Percentiles rank a stretch among this genome's conserved stretches.
Evolutionary conservation across 2,888 invertebrate species (phyloP).

Genomic region (Hirtodrosophila confusa): DNA sequence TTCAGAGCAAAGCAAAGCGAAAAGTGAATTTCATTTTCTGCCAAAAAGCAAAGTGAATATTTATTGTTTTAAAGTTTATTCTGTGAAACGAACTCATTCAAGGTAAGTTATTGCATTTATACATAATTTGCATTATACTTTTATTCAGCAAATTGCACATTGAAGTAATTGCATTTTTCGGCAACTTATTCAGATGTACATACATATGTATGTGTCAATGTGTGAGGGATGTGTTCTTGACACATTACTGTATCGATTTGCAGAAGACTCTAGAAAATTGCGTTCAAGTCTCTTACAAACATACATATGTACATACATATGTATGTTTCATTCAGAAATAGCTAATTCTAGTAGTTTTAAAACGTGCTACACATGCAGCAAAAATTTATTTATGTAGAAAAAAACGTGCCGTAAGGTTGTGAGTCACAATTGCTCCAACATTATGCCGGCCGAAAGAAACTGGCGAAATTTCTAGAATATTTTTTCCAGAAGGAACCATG

Average conservation of each 20-base stretch:
- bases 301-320: too few relatives aligned
- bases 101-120: conserved; percentile 59
- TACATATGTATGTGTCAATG: conserved; percentile 1
- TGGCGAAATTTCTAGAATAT: conserved; percentile 39
- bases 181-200: neutral
- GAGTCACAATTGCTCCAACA: conserved; percentile 27
- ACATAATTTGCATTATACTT: neutral
- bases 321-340: conserved; percentile 33
- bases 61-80: conserved; percentile 53
- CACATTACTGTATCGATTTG: conserved; percentile 50
- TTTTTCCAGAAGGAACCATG: neutral
- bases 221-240: conserved; percentile 38
- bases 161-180: neutral
- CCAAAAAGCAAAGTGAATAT: conserved; percentile 49
- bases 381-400: neutral
- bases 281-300: too few relatives aligned
- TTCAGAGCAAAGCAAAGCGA: conserved; percentile 24
- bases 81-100: conserved; percentile 58
- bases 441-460: conserved; percentile 24
- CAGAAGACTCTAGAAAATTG: conserved; percentile 40
- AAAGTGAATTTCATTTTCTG: conserved; percentile 60
- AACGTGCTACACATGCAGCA: neutral
- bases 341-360: neutral
- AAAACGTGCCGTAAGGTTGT: neutral
- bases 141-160: neutral